Conservation (phyloP, 2,888 invertebrate species). For the Andricus curvator region DNA sequence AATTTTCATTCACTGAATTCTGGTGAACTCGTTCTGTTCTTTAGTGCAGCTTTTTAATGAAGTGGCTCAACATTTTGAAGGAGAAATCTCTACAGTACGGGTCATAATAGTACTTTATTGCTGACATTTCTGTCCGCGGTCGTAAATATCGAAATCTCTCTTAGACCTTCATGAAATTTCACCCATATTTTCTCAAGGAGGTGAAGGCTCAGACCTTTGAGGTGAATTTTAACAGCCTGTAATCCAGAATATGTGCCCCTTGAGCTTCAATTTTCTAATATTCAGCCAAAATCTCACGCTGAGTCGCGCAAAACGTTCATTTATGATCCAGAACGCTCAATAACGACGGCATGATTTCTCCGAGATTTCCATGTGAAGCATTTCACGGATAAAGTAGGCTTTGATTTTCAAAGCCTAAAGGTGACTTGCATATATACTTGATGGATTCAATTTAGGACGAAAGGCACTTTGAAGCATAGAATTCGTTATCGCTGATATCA, state of each 20-base stretch:
- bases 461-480: too few species aligned
- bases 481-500: too few species aligned
- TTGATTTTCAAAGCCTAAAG: neutral
- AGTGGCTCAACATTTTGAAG: neutral
- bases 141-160: constrained; percentile 6
- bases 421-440: neutral
- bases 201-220: neutral
- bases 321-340: neutral
- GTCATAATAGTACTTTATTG: constrained; percentile 27
- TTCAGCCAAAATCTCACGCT: neutral
- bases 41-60: constrained; percentile 9
- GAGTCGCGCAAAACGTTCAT: neutral
- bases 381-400: neutral
- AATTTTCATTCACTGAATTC: constrained; percentile 9
- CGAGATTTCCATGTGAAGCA: neutral
- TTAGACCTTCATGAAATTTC: neutral
- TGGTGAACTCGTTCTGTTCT: neutral
- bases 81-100: neutral
- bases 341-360: neutral
- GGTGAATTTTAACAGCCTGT: neutral
- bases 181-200: neutral
- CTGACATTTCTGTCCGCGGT: neutral
- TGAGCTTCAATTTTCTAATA: constrained; percentile 9
- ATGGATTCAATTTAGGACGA: neutral
- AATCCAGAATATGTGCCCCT: neutral